Evolutionary conservation across 1,140 invertebrate species (phyloP).

Genomic region (Ips typographus): DNA sequence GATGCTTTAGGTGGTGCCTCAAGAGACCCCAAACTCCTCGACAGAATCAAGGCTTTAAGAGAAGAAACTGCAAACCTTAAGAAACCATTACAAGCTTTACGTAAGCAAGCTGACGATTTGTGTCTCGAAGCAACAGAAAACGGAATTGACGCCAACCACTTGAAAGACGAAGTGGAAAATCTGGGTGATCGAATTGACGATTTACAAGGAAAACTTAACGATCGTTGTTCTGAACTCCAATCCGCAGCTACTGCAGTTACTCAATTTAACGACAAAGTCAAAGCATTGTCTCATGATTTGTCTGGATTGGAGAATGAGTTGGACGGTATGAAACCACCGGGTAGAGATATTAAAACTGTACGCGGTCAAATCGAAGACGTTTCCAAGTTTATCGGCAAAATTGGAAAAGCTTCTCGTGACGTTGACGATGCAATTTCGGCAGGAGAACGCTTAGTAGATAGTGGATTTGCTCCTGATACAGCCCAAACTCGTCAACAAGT

Average conservation of each 20-base stretch:
- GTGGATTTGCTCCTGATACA: slow-evolving; percentile 81
- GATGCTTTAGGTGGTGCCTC: slow-evolving; percentile 76
- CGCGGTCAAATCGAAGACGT: slow-evolving; percentile 82
- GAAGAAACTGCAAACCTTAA: slow-evolving; percentile 75
- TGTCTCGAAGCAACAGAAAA: slow-evolving; percentile 67
- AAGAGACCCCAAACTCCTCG: slow-evolving; percentile 78
- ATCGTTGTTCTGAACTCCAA: slow-evolving; percentile 78
- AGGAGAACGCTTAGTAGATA: slow-evolving; percentile 76
- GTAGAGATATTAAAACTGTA: slow-evolving; percentile 83
- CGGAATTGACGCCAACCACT: slow-evolving; percentile 70
- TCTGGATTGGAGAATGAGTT: slow-evolving; percentile 80
- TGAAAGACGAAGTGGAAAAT: slow-evolving; percentile 76
- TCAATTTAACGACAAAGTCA: slow-evolving; percentile 85
- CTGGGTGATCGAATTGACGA: slow-evolving; percentile 77
- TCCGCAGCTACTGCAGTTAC: slow-evolving; percentile 83
- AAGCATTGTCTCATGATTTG: slow-evolving; percentile 73
- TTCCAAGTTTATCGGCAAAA: slow-evolving; percentile 65
- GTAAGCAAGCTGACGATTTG: slow-evolving; percentile 71
- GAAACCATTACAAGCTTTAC: slow-evolving; percentile 69
- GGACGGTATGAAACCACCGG: slow-evolving; percentile 80
- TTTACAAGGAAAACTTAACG: slow-evolving; percentile 74
- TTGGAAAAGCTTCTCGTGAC: slow-evolving; percentile 67
- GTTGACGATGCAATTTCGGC: slow-evolving; percentile 70
- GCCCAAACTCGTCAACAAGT: slow-evolving; percentile 79
- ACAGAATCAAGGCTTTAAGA: slow-evolving; percentile 75